Evolutionary conservation across 2,888 invertebrate species (phyloP), one percentile per base, ranked within the genome.

Genomic region (Drosophila ezoana): DNA sequence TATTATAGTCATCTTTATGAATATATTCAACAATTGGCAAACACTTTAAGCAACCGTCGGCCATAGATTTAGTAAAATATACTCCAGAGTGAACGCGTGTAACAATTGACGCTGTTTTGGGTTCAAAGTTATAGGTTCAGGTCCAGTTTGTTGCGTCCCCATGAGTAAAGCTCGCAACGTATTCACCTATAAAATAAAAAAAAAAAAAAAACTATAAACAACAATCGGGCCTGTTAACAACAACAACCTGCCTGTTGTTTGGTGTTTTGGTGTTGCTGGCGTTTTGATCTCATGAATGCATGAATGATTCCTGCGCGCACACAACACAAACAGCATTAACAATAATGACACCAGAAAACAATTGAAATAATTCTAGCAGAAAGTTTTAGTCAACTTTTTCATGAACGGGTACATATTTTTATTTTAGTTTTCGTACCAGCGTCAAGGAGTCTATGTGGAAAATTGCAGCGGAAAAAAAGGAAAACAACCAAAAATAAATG

Each of bases 281-380:
- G 56, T 79, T 81, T 74, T 76, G 78, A 82, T 85, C 82, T 72
- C 64, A 44, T 84, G 79, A 69, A 89, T 87, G 86, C 89, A 85
- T 86, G 89, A 86, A 87, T 86, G 89, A 87, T 80, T 87, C 67
- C 67, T 65, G 57, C 47, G 78, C 54, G 69, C 72, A 68, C 72
- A 72, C 53, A 70, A 59, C 41, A 61, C 57, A 38, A 74, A 43
- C 56, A 66, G 51, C 78, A 69, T 45, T 60, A 79, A 65, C 61
- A 76, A 80, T 89, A 83, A 83, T 89, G 83, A 89, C 89, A 87
- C 89, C 82, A 72, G 76, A 53, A 81, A 87, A 89, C 79, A 89
- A 88, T 83, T 88, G 86, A 72, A 83, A 88, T 79, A 83, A 88
- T 89, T 83, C 88, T 89, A 83, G 89, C 83, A 89, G 79, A 83